These are phyloP conservation scores for Gymnorhina tibicen DNA, from an alignment of 2,113 vertebrate species.

Conservation along the genomic window DNA sequence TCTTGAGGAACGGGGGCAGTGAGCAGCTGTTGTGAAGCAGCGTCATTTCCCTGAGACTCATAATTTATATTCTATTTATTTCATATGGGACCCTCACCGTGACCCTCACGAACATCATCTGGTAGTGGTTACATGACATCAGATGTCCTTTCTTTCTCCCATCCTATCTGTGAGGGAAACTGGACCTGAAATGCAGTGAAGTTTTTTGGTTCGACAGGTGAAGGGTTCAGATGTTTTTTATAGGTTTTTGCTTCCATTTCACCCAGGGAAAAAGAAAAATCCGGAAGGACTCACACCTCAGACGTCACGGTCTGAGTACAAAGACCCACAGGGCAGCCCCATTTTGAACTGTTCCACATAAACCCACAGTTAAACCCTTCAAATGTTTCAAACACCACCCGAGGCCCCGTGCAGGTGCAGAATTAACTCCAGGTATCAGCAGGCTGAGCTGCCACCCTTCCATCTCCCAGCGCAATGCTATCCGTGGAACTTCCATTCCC, in stretches of 20 bases:
- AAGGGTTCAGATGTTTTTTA: not conserved
- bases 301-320: not conserved
- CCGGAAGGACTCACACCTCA: not conserved
- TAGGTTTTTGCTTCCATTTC: not conserved
- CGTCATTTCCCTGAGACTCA: not conserved
- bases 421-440: not conserved
- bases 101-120: not conserved
- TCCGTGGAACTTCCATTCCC: not conserved
- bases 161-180: not conserved
- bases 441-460: not conserved
- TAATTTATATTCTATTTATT: not conserved
- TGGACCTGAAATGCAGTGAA: not conserved
- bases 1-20: not conserved
- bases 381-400: not conserved
- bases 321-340: not conserved
- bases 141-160: not conserved
- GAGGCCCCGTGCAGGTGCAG: slow-evolving; percentile 13
- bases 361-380: not conserved
- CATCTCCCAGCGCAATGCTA: not conserved
- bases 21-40: not conserved
- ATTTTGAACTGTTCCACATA: not conserved
- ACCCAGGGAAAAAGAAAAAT: not conserved
- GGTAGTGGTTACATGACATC: not conserved
- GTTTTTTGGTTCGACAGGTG: not conserved
- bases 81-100: not conserved